Base-by-base conservation (phyloP, 2,888 invertebrate species). In the Papilio protenor region DNA sequence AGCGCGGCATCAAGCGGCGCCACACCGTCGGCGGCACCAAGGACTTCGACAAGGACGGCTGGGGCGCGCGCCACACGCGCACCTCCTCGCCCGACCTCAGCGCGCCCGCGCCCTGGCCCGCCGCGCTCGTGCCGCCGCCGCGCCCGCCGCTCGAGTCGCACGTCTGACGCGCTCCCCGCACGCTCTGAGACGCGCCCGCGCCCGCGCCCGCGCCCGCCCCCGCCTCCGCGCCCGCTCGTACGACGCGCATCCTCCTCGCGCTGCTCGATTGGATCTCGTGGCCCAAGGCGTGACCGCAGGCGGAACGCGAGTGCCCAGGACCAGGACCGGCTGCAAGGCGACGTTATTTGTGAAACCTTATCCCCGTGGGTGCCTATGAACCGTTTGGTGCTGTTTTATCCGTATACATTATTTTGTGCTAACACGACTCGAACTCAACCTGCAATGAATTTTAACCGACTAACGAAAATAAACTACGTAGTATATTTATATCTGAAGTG, bases 11-110 rank as follows among this genome's bases (percentile, higher is more conserved):
- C 86, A 98, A 98, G 91, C 96, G 98, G 66, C 95, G 98, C 47
- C 98, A 98, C 93, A 98, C 98, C 0, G 98, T 98, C 12, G 98
- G 98, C 80, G 98, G 98, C 76, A 97, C 98, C n/a, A 98, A 98
- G 91, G 98, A 98, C 92, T 97, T 95, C 90, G 95, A 94, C 89
- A 94, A 94, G 95, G 96, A 95, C 95, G 95, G 94, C 87, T 92
- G 96, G 96, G 90, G 95, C 92, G 94, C 95, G 91, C 90, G 95
- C 82, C 93, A 95, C 94, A 92, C 96, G 93, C 91, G 96, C 92
- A 95, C 95, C 83, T 94, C 96, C 84, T 92, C 96, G 91, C 94
- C 96, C 85, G 95, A 96, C 94, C 92, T 95, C 85, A 86, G 94
- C 85, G 91, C 89, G 86, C 86, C 84, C 85, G 87, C 79, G 83